Evolutionary conservation across 2,888 invertebrate genomes (phyloP).

Genomic region (Andrena minutula): DNA sequence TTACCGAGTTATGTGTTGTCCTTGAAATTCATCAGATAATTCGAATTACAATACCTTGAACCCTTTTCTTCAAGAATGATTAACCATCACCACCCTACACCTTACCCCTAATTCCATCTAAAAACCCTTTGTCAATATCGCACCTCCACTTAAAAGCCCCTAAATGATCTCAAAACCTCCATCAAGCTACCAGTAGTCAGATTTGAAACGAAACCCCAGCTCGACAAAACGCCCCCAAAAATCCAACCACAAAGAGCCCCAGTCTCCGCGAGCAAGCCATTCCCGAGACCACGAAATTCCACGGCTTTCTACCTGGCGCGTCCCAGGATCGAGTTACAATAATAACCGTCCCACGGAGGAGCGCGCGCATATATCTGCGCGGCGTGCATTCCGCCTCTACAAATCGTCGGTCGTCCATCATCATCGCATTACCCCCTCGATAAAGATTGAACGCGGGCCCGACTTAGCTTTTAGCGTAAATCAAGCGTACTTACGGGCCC

Average conservation of each 20-base stretch:
- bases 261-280: not conserved
- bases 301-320: conserved; percentile 38
- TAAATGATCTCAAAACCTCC: too few species aligned
- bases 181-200: too few species aligned
- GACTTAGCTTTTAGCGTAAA: conserved; percentile 71
- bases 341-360: conserved; percentile 41
- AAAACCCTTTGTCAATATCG: too few species aligned
- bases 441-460: conserved; percentile 57
- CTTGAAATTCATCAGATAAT: too few species aligned
- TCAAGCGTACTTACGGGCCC: conserved; percentile 67
- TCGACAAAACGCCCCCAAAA: not conserved
- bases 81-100: too few species aligned
- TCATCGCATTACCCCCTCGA: conserved; percentile 66
- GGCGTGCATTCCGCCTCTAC: conserved; percentile 54
- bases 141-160: too few species aligned
- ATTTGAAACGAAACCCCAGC: not conserved
- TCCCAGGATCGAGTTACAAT: conserved; percentile 56
- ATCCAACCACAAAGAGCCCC: not conserved
- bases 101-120: too few species aligned
- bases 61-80: too few species aligned
- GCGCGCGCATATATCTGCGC: conserved; percentile 34
- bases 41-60: too few species aligned
- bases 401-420: conserved; percentile 71
- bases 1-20: too few species aligned
- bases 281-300: conserved; percentile 41